Evolutionary conservation across 2,113 vertebrate species (phyloP).

Genomic region (Istiophorus platypterus): DNA sequence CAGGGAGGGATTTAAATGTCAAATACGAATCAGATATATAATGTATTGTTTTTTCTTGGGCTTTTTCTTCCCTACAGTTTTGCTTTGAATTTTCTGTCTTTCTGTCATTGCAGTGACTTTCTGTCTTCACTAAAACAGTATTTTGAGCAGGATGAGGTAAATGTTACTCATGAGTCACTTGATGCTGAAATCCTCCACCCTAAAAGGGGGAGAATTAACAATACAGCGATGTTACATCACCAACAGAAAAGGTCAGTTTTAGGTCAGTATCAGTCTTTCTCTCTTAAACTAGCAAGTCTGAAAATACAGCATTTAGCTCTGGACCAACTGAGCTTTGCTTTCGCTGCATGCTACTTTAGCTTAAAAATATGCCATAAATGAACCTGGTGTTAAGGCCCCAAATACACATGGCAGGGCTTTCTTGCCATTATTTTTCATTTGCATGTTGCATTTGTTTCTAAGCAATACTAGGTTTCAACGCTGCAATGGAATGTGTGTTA

Average conservation of each 20-base stretch:
- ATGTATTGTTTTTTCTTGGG: conserved; percentile 14
- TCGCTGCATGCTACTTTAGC: not conserved
- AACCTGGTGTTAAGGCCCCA: not conserved
- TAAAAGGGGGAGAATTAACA: not conserved
- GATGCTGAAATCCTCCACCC: not conserved
- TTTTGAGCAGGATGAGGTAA: conserved; percentile 35
- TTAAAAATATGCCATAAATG: not conserved
- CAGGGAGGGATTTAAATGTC: conserved; percentile 61
- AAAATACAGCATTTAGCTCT: not conserved
- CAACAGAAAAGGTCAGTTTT: conserved; percentile 39
- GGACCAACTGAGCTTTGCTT: not conserved
- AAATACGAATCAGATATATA: conserved; percentile 51
- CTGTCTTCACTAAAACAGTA: not conserved
- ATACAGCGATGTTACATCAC: not conserved
- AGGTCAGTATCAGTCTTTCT: conserved; percentile 15
- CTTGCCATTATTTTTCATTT: conserved; percentile 8
- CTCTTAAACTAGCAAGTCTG: not conserved
- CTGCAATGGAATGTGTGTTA: conserved; percentile 10
- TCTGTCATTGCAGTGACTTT: not conserved
- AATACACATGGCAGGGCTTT: not conserved
- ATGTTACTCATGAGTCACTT: conserved; percentile 49
- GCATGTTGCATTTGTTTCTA: conserved; percentile 28
- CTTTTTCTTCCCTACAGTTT: not conserved
- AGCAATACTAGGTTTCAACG: conserved; percentile 18
- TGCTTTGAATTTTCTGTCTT: conserved; percentile 4